These are phyloP conservation scores for Drosophila jambulina DNA, from an alignment of 1,140 invertebrate species.

Conservation along the genomic window DNA sequence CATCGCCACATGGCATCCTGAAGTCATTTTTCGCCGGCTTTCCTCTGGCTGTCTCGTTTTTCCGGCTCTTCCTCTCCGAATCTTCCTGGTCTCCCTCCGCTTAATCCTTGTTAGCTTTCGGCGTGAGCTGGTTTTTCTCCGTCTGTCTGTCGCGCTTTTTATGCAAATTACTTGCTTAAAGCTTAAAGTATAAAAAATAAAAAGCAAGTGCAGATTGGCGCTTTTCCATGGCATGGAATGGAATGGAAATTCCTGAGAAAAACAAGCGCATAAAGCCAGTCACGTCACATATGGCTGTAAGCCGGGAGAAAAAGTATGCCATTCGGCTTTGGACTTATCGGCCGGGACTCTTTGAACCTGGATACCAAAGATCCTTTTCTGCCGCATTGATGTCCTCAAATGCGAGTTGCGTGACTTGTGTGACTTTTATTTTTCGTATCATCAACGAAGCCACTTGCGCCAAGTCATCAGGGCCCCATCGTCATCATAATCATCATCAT, in stretches of 20 bases:
- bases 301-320: conserved; percentile 33
- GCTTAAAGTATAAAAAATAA: conserved; percentile 51
- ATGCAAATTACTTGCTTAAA: conserved; percentile 70
- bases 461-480: conserved; percentile 42
- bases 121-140: conserved; percentile 33
- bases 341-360: conserved; percentile 13
- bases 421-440: conserved; percentile 54
- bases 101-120: conserved; percentile 73
- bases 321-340: conserved; percentile 51
- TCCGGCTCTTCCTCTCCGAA: not conserved
- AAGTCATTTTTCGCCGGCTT: conserved; percentile 37
- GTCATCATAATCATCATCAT: conserved; percentile 17
- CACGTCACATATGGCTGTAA: conserved; percentile 49
- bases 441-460: conserved; percentile 66
- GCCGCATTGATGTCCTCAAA: conserved; percentile 47
- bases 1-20: conserved; percentile 50
- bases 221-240: conserved; percentile 11
- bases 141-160: conserved; percentile 62
- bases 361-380: conserved; percentile 23
- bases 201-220: conserved; percentile 44
- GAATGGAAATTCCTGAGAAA: conserved; percentile 27
- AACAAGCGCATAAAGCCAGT: conserved; percentile 40
- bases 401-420: conserved; percentile 75
- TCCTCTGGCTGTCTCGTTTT: not conserved
- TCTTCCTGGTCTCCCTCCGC: conserved; percentile 16